These are phyloP conservation scores for Emydoidea blandingii DNA, from an alignment of 2,797 vertebrate species.

Conservation along the genomic window DNA sequence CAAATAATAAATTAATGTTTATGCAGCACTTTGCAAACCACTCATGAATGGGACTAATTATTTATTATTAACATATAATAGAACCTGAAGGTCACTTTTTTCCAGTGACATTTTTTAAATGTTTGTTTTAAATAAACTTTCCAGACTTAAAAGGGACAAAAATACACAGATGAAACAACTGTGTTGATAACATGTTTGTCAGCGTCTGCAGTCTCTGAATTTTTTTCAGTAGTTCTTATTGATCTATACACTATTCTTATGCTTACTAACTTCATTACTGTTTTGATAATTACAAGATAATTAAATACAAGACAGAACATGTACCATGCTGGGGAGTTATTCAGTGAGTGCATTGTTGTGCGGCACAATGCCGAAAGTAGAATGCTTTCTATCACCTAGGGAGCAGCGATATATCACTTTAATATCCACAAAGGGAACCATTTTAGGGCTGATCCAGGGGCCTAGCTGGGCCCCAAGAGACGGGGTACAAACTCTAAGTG, in stretches of 20 bases:
- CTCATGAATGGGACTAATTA: not conserved
- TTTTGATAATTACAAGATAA: slow-evolving; percentile 70
- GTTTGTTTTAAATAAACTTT: not conserved
- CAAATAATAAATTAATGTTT: slow-evolving; percentile 49
- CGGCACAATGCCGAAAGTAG: slow-evolving; percentile 41
- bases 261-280: slow-evolving; percentile 51
- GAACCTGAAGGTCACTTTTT: not conserved
- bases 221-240: slow-evolving; percentile 53
- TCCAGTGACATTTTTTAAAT: not conserved
- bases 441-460: slow-evolving; percentile 21
- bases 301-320: slow-evolving; percentile 71
- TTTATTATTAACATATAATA: not conserved
- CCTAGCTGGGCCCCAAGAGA: not conserved
- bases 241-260: slow-evolving; percentile 52
- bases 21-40: not conserved
- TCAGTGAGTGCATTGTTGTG: slow-evolving; percentile 51
- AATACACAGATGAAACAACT: not conserved
- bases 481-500: not conserved
- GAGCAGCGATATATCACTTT: not conserved
- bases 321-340: slow-evolving; percentile 51
- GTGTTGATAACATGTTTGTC: not conserved
- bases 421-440: slow-evolving; percentile 13
- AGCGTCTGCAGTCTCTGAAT: not conserved
- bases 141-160: slow-evolving; percentile 32
- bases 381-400: slow-evolving; percentile 40